Base-by-base conservation (phyloP, 2,888 invertebrate species). In the Epinotia bilunana region DNA sequence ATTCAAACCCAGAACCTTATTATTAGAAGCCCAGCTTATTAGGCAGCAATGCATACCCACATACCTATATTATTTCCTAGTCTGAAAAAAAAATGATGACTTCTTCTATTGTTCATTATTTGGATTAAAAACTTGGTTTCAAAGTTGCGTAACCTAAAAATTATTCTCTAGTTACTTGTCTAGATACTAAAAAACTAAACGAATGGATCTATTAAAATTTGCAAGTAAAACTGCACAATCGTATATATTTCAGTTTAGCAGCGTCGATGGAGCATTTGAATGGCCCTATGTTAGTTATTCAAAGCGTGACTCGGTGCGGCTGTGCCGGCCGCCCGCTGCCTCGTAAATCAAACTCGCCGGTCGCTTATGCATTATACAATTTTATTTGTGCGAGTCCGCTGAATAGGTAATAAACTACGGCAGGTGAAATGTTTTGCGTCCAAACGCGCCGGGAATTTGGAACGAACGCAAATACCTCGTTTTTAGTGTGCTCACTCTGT, bases 311-410 rank as follows among this genome's bases (percentile, higher is more conserved):
- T 86, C 81, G 80, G 80, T 77, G 81, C 75, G 83, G 81, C 85
- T 58, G 68, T 83, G 83, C 80, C 86, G 84, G 86, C 85, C 86
- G 82, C 83, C 81, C 80, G 86, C 86, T 81, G 87, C 85, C 88
- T 90, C 93, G 91, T 94, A 94, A 94, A 94, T 94, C 94, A 94
- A 92, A 93, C 92, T 90, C 91, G 89, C 92, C 91, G 91, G 92
- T 92, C 92, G 93, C 92, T 92, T 94, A 93, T 94, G 91, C 92
- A 94, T 94, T 94, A 94, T 93, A 94, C 93, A 94, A 93, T 94
- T 94, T 94, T 94, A 94, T 94, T 94, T 94, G 94, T 92, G 90
- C 91, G 90, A 92, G 91, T 90, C 88, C 89, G 90, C 88, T 93
- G 94, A 94, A 94, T 94, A 93, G 92, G 91, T 93, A 91, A 94